Evolutionary conservation across 2,113 vertebrate species (phyloP), one percentile per base, ranked within the genome.

Genomic region (Colossoma macropomum): DNA sequence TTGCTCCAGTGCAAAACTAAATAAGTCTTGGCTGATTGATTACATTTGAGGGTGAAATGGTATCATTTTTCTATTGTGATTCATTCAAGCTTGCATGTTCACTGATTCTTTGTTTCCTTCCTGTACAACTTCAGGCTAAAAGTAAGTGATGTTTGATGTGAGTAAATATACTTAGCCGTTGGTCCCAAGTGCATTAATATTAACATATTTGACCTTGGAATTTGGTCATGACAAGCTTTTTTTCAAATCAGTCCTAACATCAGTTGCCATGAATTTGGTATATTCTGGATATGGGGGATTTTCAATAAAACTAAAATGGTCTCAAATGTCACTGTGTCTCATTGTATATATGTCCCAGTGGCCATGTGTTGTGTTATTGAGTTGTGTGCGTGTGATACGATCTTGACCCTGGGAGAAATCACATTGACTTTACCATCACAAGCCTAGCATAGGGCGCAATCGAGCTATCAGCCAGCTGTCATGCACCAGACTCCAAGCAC

Each of bases 401-500:
- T 80, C 80, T 82, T 34, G 32, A 78, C 76, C 45, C 16, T 78
- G 50, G 21, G 34, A 73, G 65, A 84, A 87, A 87, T 84, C 52
- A 82, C 70, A 82, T 76, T 50, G 77, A 38, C 54, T 59, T 77
- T 34, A 85, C 52, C 60, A 81, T 63, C 16, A 59, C 71, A 73
- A 60, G 27, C 82, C 80, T 62, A 81, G 71, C 38, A 79, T 32
- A 32, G 75, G 74, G 83, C 71, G 66, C 75, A 87, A 80, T 74
- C 72, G 68, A 79, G 72, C 70, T 34, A 76, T 78, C 25, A 54
- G 81, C 74, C 88, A 82, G 77, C 86, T 86, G 86, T 85, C 78
- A 62, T 54, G 66, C 25, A 19, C 66, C 59, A 45, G 70, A 76
- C 56, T 79, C 27, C 16, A 28, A 25, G 82, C 54, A 52, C 41